These are phyloP conservation scores for Arion vulgaris DNA, from an alignment of 1,140 invertebrate genomes.

Conservation along the genomic window DNA sequence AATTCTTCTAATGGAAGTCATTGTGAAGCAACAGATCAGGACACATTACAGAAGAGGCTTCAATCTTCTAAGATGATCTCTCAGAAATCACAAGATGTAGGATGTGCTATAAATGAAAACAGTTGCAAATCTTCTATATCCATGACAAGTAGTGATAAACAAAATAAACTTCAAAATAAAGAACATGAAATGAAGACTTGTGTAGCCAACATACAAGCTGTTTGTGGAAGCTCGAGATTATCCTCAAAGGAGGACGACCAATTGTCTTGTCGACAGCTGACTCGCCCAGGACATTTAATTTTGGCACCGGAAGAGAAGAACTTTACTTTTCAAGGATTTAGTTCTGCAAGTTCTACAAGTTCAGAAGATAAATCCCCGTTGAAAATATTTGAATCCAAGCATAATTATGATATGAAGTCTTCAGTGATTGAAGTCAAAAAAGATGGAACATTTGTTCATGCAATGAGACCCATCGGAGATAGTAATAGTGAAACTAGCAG, in stretches of 20 bases:
- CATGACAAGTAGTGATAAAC: too few species aligned
- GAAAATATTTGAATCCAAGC: slow-evolving; percentile 42
- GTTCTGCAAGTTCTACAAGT: slow-evolving; percentile 50
- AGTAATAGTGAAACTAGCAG: not conserved
- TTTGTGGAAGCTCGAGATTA: not conserved
- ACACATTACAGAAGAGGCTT: too few species aligned
- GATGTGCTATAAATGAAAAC: slow-evolving; percentile 29
- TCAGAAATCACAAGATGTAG: slow-evolving; percentile 35
- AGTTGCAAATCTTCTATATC: slow-evolving; percentile 30
- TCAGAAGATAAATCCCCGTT: slow-evolving; percentile 43
- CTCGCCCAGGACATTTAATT: slow-evolving; percentile 59
- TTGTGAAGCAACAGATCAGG: too few species aligned
- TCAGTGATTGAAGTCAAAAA: slow-evolving; percentile 46
- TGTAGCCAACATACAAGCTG: slow-evolving; percentile 20
- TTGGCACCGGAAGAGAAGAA: slow-evolving; percentile 59
- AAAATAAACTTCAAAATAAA: slow-evolving; percentile 21
- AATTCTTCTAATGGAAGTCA: not conserved
- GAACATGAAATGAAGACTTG: slow-evolving; percentile 8
- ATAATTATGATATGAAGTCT: slow-evolving; percentile 39
- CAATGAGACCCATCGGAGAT: not conserved
- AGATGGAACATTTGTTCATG: slow-evolving; percentile 17
- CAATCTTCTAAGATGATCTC: too few species aligned
- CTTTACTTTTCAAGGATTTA: slow-evolving; percentile 58
- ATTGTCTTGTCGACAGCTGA: slow-evolving; percentile 14
- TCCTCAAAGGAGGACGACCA: not conserved